These are phyloP conservation scores for Corticium candelabrum DNA, from an alignment of 37 sponge, comb jelly and placozoan genomes.

Conservation along the genomic window DNA sequence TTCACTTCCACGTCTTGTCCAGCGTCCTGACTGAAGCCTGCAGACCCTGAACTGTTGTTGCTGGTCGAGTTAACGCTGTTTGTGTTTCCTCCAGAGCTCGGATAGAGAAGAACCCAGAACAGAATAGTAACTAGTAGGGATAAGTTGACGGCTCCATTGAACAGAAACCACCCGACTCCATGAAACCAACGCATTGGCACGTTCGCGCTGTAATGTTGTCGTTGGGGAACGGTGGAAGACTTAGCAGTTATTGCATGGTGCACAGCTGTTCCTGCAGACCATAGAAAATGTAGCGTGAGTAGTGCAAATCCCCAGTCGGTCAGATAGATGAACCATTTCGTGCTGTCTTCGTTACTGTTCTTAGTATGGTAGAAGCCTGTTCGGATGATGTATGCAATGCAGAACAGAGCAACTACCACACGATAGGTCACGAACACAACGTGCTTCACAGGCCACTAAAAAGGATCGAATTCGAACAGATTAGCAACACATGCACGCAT, in stretches of 20 bases:
- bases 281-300: neutral
- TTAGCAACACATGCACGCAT: neutral
- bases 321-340: slow-evolving; percentile 43
- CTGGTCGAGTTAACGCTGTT: no score
- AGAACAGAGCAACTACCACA: neutral
- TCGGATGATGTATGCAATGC: neutral
- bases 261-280: neutral
- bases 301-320: slow-evolving; percentile 51
- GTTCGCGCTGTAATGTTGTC: neutral
- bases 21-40: neutral
- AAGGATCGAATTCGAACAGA: neutral
- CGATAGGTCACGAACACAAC: neutral
- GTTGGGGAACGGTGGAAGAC: neutral
- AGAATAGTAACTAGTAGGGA: slow-evolving; percentile 22
- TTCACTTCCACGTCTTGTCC: neutral
- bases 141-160: slow-evolving; percentile 7
- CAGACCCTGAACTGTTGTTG: no score
- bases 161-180: slow-evolving; percentile 42
- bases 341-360: slow-evolving; percentile 1
- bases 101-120: slow-evolving; percentile 45
- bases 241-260: neutral
- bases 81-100: no score
- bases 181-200: slow-evolving; percentile 43
- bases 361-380: neutral
- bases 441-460: neutral